Evolutionary conservation across 2,888 invertebrate species (phyloP).

Genomic region (Campopleginae sp.): DNA sequence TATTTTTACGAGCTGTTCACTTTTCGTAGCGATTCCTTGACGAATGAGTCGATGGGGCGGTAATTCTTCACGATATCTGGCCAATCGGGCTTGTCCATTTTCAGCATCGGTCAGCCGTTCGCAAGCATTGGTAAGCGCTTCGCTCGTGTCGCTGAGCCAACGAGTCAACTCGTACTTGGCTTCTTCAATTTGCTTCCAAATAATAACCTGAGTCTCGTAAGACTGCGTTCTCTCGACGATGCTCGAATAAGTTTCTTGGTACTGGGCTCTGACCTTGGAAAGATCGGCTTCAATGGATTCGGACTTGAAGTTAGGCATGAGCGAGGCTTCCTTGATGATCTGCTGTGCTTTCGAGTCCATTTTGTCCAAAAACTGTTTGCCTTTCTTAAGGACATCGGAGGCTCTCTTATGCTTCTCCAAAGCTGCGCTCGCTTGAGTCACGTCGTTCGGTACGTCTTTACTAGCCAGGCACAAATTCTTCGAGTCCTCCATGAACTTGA

Average conservation of each 20-base stretch:
- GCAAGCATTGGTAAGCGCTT: constrained; percentile 90
- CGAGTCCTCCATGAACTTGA: constrained; percentile 89
- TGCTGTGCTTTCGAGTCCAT: constrained; percentile 91
- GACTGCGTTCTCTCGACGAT: constrained; percentile 91
- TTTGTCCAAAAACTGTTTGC: constrained; percentile 91
- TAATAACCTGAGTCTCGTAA: constrained; percentile 94
- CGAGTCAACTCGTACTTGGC: constrained; percentile 92
- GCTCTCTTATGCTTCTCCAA: constrained; percentile 91
- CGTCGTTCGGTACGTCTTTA: constrained; percentile 89
- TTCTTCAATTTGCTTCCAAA: constrained; percentile 96
- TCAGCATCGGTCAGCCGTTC: constrained; percentile 93
- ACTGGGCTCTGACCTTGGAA: constrained; percentile 87
- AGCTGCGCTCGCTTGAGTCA: constrained; percentile 89
- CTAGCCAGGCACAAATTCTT: constrained; percentile 88
- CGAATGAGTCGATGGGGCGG: constrained; percentile 91
- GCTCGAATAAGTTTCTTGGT: constrained; percentile 90
- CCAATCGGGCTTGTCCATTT: constrained; percentile 90
- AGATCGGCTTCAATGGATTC: constrained; percentile 86
- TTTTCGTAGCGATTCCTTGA: constrained; percentile 92
- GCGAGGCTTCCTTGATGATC: constrained; percentile 89
- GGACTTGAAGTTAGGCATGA: constrained; percentile 88
- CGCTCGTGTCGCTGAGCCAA: constrained; percentile 94
- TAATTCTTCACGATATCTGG: constrained; percentile 94
- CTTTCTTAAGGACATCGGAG: constrained; percentile 90
- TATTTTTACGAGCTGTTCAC: constrained; percentile 91